phyloP scores from a whole-genome alignment of 2,888 invertebrate genomes.

The Phorcus lineatus region DNA sequence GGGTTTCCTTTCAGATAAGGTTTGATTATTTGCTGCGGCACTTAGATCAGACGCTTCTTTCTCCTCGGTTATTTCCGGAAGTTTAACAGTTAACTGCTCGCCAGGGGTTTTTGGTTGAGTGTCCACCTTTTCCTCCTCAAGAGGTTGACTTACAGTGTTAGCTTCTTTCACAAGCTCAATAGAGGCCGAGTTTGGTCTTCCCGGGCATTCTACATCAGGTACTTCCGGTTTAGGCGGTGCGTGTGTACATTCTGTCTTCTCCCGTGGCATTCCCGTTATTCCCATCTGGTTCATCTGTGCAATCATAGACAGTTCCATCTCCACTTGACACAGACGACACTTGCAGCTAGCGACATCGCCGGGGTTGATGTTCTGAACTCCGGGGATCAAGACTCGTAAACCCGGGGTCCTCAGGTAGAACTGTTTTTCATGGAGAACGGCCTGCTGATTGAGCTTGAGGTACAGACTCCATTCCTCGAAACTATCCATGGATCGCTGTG shows the following conservation, averaged over 20 bases:
- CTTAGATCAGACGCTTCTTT: not conserved
- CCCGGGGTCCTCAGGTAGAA: conserved; percentile 58
- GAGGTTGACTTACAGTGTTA: not conserved
- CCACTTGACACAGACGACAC: conserved; percentile 59
- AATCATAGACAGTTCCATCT: conserved; percentile 54
- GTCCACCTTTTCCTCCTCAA: not conserved
- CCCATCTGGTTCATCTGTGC: conserved; percentile 31
- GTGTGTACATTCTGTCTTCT: not conserved
- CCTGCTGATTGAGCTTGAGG: conserved; percentile 50
- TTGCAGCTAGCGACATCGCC: conserved; percentile 48
- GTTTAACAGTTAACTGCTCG: not conserved
- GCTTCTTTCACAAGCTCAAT: not conserved
- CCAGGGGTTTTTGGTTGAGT: not conserved
- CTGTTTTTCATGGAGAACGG: conserved; percentile 53
- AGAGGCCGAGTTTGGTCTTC: not conserved
- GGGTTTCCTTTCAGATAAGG: no score
- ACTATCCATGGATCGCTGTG: not conserved
- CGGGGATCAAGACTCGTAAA: conserved; percentile 26
- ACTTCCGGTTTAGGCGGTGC: not conserved
- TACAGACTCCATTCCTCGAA: conserved; percentile 31
- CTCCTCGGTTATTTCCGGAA: not conserved
- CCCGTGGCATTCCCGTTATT: not conserved
- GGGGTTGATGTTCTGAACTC: conserved; percentile 37
- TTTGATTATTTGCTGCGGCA: not conserved
- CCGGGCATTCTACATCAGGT: conserved; percentile 1